Percentiles rank a stretch among this genome's conserved stretches.
These are phyloP conservation scores for Andrena flavipes DNA, from an alignment of 2,888 invertebrate genomes.

Conservation along the genomic window DNA sequence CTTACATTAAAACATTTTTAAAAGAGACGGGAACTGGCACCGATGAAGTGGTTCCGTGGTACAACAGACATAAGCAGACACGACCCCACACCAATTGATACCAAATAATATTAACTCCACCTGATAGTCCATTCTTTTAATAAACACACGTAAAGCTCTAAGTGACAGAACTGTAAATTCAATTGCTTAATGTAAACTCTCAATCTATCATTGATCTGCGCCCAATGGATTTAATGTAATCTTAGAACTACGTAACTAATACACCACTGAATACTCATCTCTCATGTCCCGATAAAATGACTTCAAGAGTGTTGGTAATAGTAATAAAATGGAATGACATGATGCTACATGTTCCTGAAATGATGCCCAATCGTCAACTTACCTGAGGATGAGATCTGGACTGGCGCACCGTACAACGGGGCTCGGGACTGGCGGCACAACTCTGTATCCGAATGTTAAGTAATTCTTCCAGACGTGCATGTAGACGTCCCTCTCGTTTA, in stretches of 20 bases:
- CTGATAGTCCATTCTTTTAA: conserved; percentile 50
- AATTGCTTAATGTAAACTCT: conserved; percentile 33
- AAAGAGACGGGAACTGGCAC: conserved; percentile 9
- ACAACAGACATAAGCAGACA: conserved; percentile 76
- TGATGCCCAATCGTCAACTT: conserved; percentile 72
- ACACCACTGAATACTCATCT: conserved; percentile 41
- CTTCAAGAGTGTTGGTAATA: conserved; percentile 27
- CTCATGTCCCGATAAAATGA: conserved; percentile 21
- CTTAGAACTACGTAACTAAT: conserved; percentile 29
- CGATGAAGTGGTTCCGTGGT: conserved; percentile 41
- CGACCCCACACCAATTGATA: conserved; percentile 80
- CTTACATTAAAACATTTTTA: conserved; percentile 17
- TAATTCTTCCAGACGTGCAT: conserved; percentile 99
- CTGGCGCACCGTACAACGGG: conserved; percentile 96
- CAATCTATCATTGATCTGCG: conserved; percentile 30
- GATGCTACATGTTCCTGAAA: conserved; percentile 47
- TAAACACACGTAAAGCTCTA: conserved; percentile 63
- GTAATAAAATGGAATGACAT: conserved; percentile 50
- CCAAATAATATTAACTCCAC: conserved; percentile 71
- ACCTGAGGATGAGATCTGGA: conserved; percentile 96
- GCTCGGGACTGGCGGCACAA: conserved; percentile 96
- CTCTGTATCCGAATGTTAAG: conserved; percentile 97
- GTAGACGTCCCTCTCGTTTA: conserved; percentile 97
- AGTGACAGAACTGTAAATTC: conserved; percentile 44
- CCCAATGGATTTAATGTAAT: conserved; percentile 34